These are phyloP conservation scores for Rhabdomys dilectus DNA, from an alignment of 2,113 vertebrate genomes.

Conservation along the genomic window DNA sequence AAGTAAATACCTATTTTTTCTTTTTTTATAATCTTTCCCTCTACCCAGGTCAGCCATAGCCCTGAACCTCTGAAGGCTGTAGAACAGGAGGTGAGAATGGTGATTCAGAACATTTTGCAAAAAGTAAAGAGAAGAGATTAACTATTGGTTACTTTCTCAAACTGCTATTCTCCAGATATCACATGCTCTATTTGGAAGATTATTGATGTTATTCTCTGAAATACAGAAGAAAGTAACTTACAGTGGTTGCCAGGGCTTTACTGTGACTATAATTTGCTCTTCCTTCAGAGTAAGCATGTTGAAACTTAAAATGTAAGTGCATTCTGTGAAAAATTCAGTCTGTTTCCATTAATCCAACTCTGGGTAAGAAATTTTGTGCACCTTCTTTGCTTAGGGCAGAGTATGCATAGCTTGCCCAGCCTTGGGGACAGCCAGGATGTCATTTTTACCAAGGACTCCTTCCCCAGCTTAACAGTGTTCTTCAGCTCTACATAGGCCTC, in stretches of 20 bases:
- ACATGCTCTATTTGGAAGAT: conserved; percentile 31
- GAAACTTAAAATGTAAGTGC: conserved; percentile 29
- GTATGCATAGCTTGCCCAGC: neutral
- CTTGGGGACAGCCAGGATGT: neutral
- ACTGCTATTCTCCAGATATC: conserved; percentile 13
- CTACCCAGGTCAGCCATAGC: conserved; percentile 60
- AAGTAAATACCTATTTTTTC: conserved; percentile 39
- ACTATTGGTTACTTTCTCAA: conserved; percentile 49
- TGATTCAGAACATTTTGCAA: conserved; percentile 43
- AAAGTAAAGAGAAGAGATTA: conserved; percentile 43
- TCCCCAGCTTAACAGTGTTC: neutral
- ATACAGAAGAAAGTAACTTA: conserved; percentile 33
- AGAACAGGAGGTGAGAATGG: conserved; percentile 64
- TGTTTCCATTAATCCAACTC: neutral
- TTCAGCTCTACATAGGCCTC: neutral
- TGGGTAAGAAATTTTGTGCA: conserved; percentile 11
- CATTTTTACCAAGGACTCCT: neutral
- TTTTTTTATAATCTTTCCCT: conserved; percentile 63
- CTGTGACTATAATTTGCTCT: conserved; percentile 26
- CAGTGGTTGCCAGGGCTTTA: conserved; percentile 44
- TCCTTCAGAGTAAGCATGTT: conserved; percentile 51
- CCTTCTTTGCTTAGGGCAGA: neutral
- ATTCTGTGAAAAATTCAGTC: conserved; percentile 11
- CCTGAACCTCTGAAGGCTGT: conserved; percentile 59
- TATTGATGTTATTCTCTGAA: conserved; percentile 39